These are phyloP conservation scores for Augiades crinisus DNA, from an alignment of 2,888 invertebrate genomes.

Conservation along the genomic window DNA sequence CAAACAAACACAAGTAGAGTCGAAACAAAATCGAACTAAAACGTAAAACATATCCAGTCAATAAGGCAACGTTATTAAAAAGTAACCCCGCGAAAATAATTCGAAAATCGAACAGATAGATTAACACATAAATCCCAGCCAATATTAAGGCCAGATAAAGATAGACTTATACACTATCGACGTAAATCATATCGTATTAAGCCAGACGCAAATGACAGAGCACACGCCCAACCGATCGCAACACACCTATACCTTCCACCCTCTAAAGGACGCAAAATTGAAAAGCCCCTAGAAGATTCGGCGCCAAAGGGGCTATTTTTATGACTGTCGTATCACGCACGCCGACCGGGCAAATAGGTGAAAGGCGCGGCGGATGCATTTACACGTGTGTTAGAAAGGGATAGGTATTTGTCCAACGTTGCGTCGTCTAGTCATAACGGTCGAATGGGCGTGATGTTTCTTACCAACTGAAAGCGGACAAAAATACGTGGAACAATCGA, in stretches of 20 bases:
- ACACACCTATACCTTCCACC: constrained; percentile 46
- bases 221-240: constrained; percentile 50
- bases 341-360: constrained; percentile 77
- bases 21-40: no score
- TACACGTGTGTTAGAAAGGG: constrained; percentile 71
- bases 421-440: constrained; percentile 79
- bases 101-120: no score
- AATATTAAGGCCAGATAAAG: no score
- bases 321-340: constrained; percentile 80
- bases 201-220: constrained; percentile 15
- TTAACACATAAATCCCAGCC: no score
- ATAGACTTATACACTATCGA: neutral
- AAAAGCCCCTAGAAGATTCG: constrained; percentile 75
- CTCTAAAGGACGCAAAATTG: constrained; percentile 73
- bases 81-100: no score
- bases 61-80: no score
- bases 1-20: no score
- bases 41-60: no score
- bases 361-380: constrained; percentile 57
- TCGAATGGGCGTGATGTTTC: constrained; percentile 82
- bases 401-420: constrained; percentile 70
- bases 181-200: constrained; percentile 33
- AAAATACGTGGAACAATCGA: constrained; percentile 81
- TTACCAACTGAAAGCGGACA: constrained; percentile 79
- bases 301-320: constrained; percentile 81